These are phyloP conservation scores for Corvus hawaiiensis DNA, from an alignment of 2,113 vertebrate species.

Conservation along the genomic window DNA sequence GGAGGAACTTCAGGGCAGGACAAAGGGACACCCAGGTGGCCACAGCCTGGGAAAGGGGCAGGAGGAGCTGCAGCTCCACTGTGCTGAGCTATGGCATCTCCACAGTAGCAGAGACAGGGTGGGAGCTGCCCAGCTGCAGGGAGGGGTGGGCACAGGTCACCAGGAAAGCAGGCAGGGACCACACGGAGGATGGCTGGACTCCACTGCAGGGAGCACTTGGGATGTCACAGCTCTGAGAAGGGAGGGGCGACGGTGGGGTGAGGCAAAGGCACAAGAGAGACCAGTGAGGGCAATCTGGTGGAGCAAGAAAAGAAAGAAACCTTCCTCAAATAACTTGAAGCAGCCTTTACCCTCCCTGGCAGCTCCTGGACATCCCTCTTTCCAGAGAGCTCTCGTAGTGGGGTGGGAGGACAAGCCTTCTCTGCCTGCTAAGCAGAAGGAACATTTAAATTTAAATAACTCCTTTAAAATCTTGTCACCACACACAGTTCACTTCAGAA, in stretches of 20 bases:
- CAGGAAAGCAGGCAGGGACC: not conserved
- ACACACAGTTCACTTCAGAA: not conserved
- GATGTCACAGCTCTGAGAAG: not conserved
- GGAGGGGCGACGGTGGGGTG: fast-evolving
- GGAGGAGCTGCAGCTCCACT: not conserved
- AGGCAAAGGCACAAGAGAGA: not conserved
- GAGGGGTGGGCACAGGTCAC: not conserved
- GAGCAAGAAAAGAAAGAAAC: not conserved
- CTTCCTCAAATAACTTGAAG: not conserved
- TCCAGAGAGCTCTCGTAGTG: not conserved
- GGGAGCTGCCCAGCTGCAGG: fast-evolving
- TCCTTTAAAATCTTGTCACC: not conserved
- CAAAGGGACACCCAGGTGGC: not conserved
- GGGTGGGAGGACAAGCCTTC: not conserved
- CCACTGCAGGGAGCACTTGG: not conserved
- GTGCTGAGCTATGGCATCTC: not conserved
- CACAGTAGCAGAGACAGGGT: not conserved
- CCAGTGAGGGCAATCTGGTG: not conserved
- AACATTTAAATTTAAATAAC: not conserved
- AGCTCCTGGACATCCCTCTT: not conserved
- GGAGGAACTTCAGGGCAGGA: not conserved
- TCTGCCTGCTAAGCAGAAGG: not conserved
- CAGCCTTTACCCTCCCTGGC: not conserved
- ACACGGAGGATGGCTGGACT: not conserved
- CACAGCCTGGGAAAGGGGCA: not conserved